Percentiles rank a stretch among this genome's conserved stretches.
Evolutionary conservation across 2,888 invertebrate genomes (phyloP).

Genomic region (Luperina testacea): DNA sequence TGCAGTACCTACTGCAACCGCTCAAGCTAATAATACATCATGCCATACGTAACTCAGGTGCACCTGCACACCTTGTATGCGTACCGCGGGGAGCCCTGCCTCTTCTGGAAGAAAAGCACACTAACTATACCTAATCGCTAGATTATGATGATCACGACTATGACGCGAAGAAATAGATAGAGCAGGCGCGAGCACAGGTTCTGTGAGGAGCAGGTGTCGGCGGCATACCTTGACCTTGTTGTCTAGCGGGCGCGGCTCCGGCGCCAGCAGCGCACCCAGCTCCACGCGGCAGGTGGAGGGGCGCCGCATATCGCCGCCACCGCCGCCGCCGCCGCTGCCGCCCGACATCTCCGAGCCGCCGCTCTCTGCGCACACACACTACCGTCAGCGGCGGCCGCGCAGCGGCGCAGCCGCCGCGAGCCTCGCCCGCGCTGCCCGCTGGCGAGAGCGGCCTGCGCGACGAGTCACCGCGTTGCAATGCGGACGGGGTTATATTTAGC

Average conservation of each 20-base stretch:
- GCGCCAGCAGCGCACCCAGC: conserved; percentile 91
- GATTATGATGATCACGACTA: conserved; percentile 5
- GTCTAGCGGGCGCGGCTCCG: conserved; percentile 92
- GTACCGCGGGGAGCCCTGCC: conserved; percentile 55
- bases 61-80: conserved; percentile 64
- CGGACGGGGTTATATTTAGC: conserved; percentile 79
- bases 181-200: conserved; percentile 1
- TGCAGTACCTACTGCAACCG: conserved; percentile 52
- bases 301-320: conserved; percentile 74
- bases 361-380: conserved; percentile 81
- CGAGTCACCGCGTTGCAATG: conserved; percentile 73
- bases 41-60: conserved; percentile 64
- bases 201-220: conserved; percentile 13
- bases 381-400: conserved; percentile 71
- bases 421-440: conserved; percentile 58
- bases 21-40: conserved; percentile 64
- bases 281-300: conserved; percentile 90
- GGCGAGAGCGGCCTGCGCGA: conserved; percentile 66
- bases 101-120: conserved; percentile 60
- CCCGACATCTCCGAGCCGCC: conserved; percentile 85
- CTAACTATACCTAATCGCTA: conserved; percentile 47
- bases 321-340: conserved; percentile 82
- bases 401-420: conserved; percentile 74
- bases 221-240: conserved; percentile 93
- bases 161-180: conserved; percentile 1